These are phyloP conservation scores for Drosophila yooni DNA, from an alignment of 2,888 invertebrate genomes.

Conservation along the genomic window DNA sequence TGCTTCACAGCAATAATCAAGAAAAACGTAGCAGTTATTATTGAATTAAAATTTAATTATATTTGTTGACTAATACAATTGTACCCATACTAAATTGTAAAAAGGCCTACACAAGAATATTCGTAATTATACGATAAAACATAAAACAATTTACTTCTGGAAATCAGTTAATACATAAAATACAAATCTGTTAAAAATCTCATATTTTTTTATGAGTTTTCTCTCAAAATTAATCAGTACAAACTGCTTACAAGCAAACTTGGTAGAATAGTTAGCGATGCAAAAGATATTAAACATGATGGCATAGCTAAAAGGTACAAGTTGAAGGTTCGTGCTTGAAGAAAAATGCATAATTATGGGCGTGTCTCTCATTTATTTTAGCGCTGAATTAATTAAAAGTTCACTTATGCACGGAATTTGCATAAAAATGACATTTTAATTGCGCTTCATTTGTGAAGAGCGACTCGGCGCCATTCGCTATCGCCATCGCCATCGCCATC, in stretches of 20 bases:
- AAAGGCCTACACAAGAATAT: not conserved
- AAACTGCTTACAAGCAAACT: constrained; percentile 25
- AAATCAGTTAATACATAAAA: not conserved
- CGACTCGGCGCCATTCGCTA: constrained; percentile 26
- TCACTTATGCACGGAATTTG: constrained; percentile 81
- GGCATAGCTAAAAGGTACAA: constrained; percentile 43
- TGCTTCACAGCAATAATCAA: not conserved
- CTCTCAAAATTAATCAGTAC: not conserved
- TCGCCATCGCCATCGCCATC: constrained; percentile 18
- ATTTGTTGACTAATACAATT: not conserved
- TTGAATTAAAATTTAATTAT: not conserved
- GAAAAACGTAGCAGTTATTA: not conserved
- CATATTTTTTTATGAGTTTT: not conserved
- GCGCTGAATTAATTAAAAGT: constrained; percentile 80
- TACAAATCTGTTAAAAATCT: not conserved
- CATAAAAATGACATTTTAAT: constrained; percentile 81
- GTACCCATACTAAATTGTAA: not conserved
- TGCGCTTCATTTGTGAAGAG: constrained; percentile 79
- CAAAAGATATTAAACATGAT: constrained; percentile 13
- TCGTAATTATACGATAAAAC: too few relatives aligned
- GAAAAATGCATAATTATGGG: constrained; percentile 70
- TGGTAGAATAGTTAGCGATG: constrained; percentile 21
- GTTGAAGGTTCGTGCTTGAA: constrained; percentile 27
- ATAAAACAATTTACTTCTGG: too few relatives aligned
- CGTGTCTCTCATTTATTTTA: constrained; percentile 73